These are phyloP conservation scores for Agraylea sexmaculata DNA, from an alignment of 1,140 invertebrate species.

Conservation along the genomic window DNA sequence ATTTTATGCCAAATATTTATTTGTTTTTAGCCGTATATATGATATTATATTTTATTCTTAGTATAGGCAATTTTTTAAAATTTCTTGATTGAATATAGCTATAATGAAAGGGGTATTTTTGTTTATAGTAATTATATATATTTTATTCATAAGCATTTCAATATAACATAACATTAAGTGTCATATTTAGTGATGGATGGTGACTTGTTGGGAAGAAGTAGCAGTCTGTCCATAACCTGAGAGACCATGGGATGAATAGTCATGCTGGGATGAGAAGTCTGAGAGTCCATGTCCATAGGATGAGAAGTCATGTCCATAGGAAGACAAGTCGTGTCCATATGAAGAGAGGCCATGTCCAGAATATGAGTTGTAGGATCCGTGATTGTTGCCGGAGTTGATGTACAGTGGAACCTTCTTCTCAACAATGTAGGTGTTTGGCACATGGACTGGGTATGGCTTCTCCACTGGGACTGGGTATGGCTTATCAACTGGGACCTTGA, in stretches of 20 bases:
- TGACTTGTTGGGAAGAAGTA: conserved; percentile 5
- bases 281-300: neutral
- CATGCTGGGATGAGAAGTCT: conserved; percentile 5
- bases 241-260: conserved; percentile 5
- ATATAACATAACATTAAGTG: too few species aligned
- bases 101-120: too few species aligned
- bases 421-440: conserved; percentile 39
- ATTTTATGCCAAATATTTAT: too few species aligned
- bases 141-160: too few species aligned
- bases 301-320: neutral
- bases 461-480: conserved; percentile 26
- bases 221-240: conserved; percentile 6
- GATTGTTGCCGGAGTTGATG: conserved; percentile 4
- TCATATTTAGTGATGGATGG: conserved; percentile 3
- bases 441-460: conserved; percentile 30
- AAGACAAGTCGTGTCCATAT: neutral
- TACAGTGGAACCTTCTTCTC: conserved; percentile 31
- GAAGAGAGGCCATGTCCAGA: conserved; percentile 1
- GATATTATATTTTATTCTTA: too few species aligned
- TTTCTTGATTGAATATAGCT: too few species aligned
- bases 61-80: too few species aligned
- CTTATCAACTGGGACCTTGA: conserved; percentile 23
- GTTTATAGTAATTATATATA: too few species aligned
- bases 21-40: too few species aligned
- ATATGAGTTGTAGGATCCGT: neutral